These are phyloP conservation scores for Zophobas morio DNA, from an alignment of 1,140 invertebrate species.

Conservation along the genomic window DNA sequence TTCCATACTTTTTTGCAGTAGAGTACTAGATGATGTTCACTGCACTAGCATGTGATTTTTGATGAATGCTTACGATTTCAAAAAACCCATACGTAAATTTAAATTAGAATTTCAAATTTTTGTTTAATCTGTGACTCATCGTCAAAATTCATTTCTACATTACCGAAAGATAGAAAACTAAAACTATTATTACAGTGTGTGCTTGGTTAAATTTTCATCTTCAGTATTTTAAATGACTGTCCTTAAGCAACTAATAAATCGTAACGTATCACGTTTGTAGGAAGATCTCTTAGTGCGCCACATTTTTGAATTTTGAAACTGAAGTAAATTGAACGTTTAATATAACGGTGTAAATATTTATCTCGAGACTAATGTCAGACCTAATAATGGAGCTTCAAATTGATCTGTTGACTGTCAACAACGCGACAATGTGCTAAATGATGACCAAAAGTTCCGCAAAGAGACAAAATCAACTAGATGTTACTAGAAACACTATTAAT, in stretches of 20 bases:
- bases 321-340: too few species aligned
- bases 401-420: not conserved
- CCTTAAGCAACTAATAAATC: too few species aligned
- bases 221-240: too few species aligned
- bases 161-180: too few species aligned
- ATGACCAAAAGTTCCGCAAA: not conserved
- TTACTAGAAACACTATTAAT: not conserved
- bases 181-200: too few species aligned
- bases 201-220: too few species aligned
- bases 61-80: too few species aligned
- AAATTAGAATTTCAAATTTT: slow-evolving; percentile 32
- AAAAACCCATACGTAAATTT: slow-evolving; percentile 28
- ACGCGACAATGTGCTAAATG: slow-evolving; percentile 10
- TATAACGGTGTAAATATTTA: too few species aligned
- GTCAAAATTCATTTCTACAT: not conserved
- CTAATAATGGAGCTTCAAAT: not conserved
- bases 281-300: too few species aligned
- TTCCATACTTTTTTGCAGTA: too few species aligned
- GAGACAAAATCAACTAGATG: not conserved
- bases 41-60: not conserved
- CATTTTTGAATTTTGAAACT: too few species aligned
- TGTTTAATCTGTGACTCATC: slow-evolving; percentile 7
- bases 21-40: not conserved
- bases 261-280: too few species aligned
- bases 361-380: not conserved